Percentiles rank a stretch among this genome's conserved stretches.
These are phyloP conservation scores for Artemia franciscana DNA, from an alignment of 1,140 invertebrate genomes.

Conservation along the genomic window DNA sequence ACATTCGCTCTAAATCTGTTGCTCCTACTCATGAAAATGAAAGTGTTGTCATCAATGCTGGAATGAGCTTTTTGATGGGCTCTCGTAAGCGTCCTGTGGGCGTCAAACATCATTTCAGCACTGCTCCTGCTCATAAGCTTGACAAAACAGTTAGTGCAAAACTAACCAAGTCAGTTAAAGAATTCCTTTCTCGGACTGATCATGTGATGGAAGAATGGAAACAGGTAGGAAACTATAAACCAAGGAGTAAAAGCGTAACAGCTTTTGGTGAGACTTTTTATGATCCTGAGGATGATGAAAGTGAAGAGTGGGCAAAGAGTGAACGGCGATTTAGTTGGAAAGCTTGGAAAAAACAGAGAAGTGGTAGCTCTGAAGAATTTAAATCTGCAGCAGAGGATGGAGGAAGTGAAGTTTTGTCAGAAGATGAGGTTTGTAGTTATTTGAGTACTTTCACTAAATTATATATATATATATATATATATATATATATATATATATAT, in stretches of 20 bases:
- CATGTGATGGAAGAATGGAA: constrained; percentile 64
- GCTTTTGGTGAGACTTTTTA: neutral
- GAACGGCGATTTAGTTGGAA: neutral
- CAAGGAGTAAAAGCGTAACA: neutral
- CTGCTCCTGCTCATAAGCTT: constrained; percentile 43
- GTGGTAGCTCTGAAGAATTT: neutral
- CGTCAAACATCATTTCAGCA: constrained; percentile 20
- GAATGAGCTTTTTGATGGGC: constrained; percentile 47
- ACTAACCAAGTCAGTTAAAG: constrained; percentile 43
- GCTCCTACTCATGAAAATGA: constrained; percentile 26
- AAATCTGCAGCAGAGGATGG: neutral
- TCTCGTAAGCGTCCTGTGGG: constrained; percentile 11
- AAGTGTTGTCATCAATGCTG: constrained; percentile 51
- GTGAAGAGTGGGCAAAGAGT: neutral
- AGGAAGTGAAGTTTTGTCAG: neutral
- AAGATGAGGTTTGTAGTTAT: constrained; percentile 7
- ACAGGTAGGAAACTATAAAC: constrained; percentile 18
- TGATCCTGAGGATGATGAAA: neutral
- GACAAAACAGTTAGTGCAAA: constrained; percentile 44
- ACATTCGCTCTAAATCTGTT: constrained; percentile 26
- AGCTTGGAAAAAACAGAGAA: neutral
- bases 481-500: no score
- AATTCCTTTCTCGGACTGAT: constrained; percentile 53
- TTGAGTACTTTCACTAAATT: no score
- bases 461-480: no score